A percentile compares a stretch with the other conserved stretches of the same genome.
Evolutionary conservation across 2,113 vertebrate genomes (phyloP).

Genomic region (Indicator maculatus): DNA sequence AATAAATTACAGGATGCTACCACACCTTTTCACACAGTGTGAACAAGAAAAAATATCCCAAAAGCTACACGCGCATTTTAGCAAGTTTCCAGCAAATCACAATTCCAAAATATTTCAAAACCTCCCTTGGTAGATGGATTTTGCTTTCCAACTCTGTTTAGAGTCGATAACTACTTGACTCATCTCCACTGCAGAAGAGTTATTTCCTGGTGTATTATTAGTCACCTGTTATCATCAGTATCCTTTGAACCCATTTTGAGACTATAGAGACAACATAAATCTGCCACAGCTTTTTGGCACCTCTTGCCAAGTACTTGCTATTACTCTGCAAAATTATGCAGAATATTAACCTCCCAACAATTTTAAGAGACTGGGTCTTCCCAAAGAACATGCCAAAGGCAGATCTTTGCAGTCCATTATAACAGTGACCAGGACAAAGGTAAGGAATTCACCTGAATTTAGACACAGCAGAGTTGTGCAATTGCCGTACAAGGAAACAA

Average conservation of each 20-base stretch:
- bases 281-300: conserved; percentile 29
- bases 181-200: conserved; percentile 9
- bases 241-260: conserved; percentile 9
- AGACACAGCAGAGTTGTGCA: background rate
- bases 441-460: background rate
- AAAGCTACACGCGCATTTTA: background rate
- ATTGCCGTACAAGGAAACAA: background rate
- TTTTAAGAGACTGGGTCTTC: conserved; percentile 22
- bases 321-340: conserved; percentile 28
- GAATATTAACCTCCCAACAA: conserved; percentile 42
- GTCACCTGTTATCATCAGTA: conserved; percentile 15
- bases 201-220: conserved; percentile 4
- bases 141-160: conserved; percentile 19
- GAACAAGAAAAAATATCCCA: background rate
- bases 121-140: background rate
- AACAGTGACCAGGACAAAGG: background rate
- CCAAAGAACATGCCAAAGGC: background rate
- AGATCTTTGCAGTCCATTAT: background rate
- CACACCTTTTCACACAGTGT: background rate
- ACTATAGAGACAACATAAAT: conserved; percentile 33
- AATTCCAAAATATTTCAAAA: background rate
- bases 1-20: background rate
- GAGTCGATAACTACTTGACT: conserved; percentile 26
- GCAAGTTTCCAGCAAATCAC: background rate
- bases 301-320: conserved; percentile 23